phyloP scores from a whole-genome alignment of 2,888 invertebrate genomes.

The Hyposoter didymator region DNA sequence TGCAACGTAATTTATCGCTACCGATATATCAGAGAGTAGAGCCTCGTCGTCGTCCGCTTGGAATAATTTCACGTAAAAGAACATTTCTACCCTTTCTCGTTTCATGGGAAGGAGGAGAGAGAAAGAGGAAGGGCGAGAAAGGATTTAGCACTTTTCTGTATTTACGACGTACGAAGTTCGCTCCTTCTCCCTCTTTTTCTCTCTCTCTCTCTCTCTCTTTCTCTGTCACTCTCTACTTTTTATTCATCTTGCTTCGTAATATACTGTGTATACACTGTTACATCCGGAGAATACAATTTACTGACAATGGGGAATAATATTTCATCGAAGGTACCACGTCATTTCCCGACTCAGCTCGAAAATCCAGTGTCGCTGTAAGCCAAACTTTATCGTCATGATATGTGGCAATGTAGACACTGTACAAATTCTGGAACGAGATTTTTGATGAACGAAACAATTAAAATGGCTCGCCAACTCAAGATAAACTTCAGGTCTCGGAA shows the following conservation, averaged over 20 bases:
- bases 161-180: constrained; percentile 62
- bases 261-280: constrained; percentile 34
- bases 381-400: constrained; percentile 1
- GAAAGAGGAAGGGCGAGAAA: constrained; percentile 14
- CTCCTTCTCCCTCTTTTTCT: constrained; percentile 16
- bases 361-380: background rate
- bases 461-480: background rate
- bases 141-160: constrained; percentile 66
- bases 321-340: constrained; percentile 54
- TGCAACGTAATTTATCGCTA: constrained; percentile 73
- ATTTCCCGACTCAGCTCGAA: constrained; percentile 40
- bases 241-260: constrained; percentile 21
- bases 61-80: constrained; percentile 73
- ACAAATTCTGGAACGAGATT: constrained; percentile 15
- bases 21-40: constrained; percentile 73
- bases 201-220: background rate
- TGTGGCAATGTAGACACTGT: constrained; percentile 6
- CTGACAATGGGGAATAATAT: constrained; percentile 59
- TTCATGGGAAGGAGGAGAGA: constrained; percentile 9
- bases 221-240: constrained; percentile 21
- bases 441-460: background rate
- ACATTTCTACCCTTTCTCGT: constrained; percentile 60
- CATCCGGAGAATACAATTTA: constrained; percentile 49
- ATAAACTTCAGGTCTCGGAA: background rate
- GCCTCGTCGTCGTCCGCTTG: constrained; percentile 64